A percentile compares a stretch with the other conserved stretches of the same genome.
phyloP scores from a whole-genome alignment of 2,888 invertebrate genomes.

The Nephrotoma flavescens region DNA sequence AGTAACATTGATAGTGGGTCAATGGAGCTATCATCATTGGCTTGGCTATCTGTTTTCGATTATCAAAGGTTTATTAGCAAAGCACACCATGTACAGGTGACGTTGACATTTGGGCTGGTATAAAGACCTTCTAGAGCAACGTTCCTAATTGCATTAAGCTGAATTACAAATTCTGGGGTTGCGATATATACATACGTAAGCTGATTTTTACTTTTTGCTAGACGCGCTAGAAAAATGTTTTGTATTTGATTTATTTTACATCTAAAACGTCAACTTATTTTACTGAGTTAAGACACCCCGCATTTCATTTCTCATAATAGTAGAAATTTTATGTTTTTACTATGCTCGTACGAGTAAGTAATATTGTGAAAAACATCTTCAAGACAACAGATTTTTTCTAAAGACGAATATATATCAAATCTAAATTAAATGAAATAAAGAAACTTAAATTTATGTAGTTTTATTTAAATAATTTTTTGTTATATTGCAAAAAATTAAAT shows the following conservation, averaged over 20 bases:
- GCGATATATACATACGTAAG: no score
- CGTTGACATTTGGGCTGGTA: no score
- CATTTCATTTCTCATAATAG: neutral
- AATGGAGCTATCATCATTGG: no score
- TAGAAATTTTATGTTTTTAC: neutral
- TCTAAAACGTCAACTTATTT: neutral
- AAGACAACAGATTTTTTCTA: neutral
- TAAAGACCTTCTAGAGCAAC: no score
- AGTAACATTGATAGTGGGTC: no score
- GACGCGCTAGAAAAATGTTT: neutral
- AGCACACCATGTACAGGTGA: no score
- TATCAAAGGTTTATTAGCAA: no score
- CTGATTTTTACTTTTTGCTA: no score
- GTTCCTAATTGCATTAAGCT: no score
- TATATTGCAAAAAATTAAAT: neutral
- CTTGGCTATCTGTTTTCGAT: no score
- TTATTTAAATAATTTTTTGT: neutral
- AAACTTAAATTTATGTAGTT: neutral
- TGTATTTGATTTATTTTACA: neutral
- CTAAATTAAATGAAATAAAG: neutral
- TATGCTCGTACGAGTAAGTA: no score
- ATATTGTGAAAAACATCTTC: neutral
- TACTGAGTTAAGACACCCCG: neutral
- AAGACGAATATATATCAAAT: neutral
- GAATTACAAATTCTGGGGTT: no score